A percentile compares a stretch with the other conserved stretches of the same genome.
These are phyloP conservation scores for Arrhamphus sclerolepis DNA, from an alignment of 2,797 vertebrate species.

Conservation along the genomic window DNA sequence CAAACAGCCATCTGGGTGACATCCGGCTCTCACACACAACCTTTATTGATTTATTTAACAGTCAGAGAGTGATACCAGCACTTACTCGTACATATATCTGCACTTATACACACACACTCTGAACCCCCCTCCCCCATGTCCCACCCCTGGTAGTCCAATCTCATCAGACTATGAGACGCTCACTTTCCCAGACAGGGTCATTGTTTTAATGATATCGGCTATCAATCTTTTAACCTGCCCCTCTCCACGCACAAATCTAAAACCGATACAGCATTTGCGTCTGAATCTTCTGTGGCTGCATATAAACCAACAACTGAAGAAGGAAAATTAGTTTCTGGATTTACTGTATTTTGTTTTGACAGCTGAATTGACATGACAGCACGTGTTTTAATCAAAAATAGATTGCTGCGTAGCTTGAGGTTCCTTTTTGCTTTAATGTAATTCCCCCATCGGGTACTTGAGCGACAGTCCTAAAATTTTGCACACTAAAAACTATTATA, in stretches of 20 bases:
- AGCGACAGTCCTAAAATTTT: neutral
- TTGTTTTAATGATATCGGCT: constrained; percentile 67
- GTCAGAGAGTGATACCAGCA: constrained; percentile 49
- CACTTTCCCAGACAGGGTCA: constrained; percentile 62
- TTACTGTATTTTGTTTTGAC: too few species aligned
- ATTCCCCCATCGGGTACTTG: neutral
- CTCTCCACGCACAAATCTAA: constrained; percentile 9
- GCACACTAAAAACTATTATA: neutral
- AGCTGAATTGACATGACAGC: too few species aligned
- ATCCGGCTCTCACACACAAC: constrained; percentile 62
- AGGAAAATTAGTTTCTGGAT: too few species aligned
- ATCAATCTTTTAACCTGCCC: constrained; percentile 34
- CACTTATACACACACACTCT: constrained; percentile 11
- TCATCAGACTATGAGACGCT: constrained; percentile 47
- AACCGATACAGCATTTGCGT: constrained; percentile 1
- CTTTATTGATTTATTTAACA: constrained; percentile 71
- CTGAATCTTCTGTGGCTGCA: too few species aligned
- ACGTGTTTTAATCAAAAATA: too few species aligned
- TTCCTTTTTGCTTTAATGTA: neutral
- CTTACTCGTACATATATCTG: constrained; percentile 22
- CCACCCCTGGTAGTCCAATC: constrained; percentile 29
- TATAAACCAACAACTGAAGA: too few species aligned
- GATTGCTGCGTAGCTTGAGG: too few species aligned
- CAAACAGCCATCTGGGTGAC: constrained; percentile 59
- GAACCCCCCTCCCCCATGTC: constrained; percentile 18